phyloP scores from a whole-genome alignment of 1,140 invertebrate species.

The Lepidurus arcticus region DNA sequence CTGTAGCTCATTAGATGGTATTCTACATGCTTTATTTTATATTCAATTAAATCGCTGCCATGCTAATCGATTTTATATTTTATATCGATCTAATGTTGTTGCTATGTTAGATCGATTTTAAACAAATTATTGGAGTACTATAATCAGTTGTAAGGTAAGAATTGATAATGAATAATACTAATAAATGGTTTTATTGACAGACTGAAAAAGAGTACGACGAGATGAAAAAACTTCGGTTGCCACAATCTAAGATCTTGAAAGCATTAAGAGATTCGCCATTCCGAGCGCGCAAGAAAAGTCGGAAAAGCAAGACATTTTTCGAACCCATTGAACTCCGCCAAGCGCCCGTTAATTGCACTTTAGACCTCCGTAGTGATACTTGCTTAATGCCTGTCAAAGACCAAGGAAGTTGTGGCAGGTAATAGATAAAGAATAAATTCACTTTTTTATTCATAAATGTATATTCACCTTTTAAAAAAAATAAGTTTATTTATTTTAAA shows the following conservation, averaged over 20 bases:
- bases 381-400: constrained; percentile 32
- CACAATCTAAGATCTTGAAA: background rate
- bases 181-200: background rate
- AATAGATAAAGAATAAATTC: background rate
- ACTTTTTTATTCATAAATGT: background rate
- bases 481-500: background rate
- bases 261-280: background rate
- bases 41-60: too few species aligned
- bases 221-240: background rate
- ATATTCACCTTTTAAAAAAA: background rate
- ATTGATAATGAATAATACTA: background rate
- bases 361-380: constrained; percentile 15
- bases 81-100: too few species aligned
- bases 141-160: too few species aligned
- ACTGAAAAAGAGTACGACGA: background rate
- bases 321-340: background rate
- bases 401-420: constrained; percentile 23
- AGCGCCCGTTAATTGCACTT: background rate
- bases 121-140: too few species aligned
- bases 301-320: background rate
- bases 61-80: too few species aligned
- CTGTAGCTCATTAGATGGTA: too few species aligned
- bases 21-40: too few species aligned
- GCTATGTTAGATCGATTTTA: too few species aligned
- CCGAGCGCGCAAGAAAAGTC: background rate